phyloP scores from a whole-genome alignment of 2,888 invertebrate species.

The Cristatella mucedo region DNA sequence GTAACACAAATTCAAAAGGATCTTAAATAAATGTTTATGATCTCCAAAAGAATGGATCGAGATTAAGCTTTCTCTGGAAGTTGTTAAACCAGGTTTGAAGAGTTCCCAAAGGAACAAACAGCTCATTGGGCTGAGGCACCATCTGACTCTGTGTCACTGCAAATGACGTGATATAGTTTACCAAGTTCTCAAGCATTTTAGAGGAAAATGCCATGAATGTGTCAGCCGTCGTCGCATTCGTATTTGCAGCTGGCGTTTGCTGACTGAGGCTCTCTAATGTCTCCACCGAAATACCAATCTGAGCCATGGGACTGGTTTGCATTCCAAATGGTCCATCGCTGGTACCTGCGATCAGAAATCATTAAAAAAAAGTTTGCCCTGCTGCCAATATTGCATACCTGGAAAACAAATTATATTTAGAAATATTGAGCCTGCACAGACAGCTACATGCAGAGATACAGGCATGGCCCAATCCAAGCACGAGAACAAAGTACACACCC shows the following conservation, averaged over 20 bases:
- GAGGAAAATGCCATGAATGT: slow-evolving; percentile 47
- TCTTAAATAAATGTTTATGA: no score
- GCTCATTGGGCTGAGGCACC: slow-evolving; percentile 58
- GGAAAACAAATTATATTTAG: no score
- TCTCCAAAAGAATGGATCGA: slow-evolving; percentile 86
- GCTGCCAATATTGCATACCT: background rate
- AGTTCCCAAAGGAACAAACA: slow-evolving; percentile 68
- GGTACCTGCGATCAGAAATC: slow-evolving; percentile 5
- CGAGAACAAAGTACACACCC: no score
- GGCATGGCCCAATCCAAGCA: no score
- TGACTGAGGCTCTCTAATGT: slow-evolving; percentile 45
- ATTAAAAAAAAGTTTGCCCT: no score
- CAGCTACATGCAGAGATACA: no score
- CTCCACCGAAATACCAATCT: slow-evolving; percentile 82
- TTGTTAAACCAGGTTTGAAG: slow-evolving; percentile 85
- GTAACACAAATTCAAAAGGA: no score
- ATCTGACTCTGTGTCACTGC: slow-evolving; percentile 62
- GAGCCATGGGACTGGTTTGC: slow-evolving; percentile 56
- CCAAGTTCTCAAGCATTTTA: slow-evolving; percentile 80
- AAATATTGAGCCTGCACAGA: no score
- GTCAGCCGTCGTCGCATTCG: slow-evolving; percentile 23
- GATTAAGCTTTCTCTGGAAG: slow-evolving; percentile 68
- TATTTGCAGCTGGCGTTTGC: slow-evolving; percentile 38
- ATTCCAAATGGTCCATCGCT: slow-evolving; percentile 13
- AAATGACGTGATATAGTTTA: slow-evolving; percentile 82